Evolutionary conservation across 2,888 invertebrate genomes (phyloP).

Genomic region (Rhagonycha fulva): DNA sequence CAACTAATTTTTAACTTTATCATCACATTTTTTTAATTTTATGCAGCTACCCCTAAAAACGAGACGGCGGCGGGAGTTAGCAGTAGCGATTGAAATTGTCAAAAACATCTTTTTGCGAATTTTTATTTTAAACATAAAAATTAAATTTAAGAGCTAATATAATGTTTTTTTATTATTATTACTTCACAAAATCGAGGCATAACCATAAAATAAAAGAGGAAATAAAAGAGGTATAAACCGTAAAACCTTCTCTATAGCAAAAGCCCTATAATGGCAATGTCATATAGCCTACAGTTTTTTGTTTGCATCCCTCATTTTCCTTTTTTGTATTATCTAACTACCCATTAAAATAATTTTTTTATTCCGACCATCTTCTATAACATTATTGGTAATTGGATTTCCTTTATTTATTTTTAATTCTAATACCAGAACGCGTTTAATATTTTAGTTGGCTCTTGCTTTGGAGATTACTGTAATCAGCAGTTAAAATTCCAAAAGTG

Average conservation of each 20-base stretch:
- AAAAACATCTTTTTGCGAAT: background rate
- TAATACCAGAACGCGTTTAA: background rate
- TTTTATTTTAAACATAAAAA: conserved; percentile 39
- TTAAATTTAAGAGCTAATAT: conserved; percentile 48
- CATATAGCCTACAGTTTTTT: conserved; percentile 44
- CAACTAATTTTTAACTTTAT: conserved; percentile 1
- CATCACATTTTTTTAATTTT: background rate
- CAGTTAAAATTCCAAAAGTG: conserved; percentile 31
- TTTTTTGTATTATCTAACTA: conserved; percentile 26
- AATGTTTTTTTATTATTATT: conserved; percentile 49
- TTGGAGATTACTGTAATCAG: conserved; percentile 10
- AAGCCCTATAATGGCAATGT: conserved; percentile 44
- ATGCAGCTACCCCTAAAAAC: background rate
- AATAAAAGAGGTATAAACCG: conserved; percentile 51
- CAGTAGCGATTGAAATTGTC: background rate
- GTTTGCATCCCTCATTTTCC: conserved; percentile 40
- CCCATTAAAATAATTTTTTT: conserved; percentile 19
- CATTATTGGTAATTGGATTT: background rate
- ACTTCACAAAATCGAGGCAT: conserved; percentile 47
- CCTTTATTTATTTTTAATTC: background rate
- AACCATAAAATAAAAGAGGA: conserved; percentile 50
- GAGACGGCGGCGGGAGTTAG: background rate
- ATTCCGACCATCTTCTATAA: background rate
- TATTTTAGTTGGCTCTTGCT: background rate
- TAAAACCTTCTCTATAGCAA: conserved; percentile 46